Conservation (phyloP, 2,888 invertebrate genomes). For the Drosophila prostipennis region DNA sequence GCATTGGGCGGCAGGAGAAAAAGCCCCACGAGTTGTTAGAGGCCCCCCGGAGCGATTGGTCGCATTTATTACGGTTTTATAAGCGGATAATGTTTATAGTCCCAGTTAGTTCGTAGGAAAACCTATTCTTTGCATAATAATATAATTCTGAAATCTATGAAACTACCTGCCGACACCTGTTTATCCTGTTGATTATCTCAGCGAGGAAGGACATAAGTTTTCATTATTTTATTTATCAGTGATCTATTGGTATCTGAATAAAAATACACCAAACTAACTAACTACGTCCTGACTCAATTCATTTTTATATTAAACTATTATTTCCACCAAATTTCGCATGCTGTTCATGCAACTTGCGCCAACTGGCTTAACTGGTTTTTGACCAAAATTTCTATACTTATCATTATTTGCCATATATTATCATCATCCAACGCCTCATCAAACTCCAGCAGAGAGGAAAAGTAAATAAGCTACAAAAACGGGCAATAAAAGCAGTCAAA, state of each 20-base stretch:
- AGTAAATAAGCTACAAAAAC: slow-evolving; percentile 18
- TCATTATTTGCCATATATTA: slow-evolving; percentile 43
- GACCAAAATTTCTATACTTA: slow-evolving; percentile 39
- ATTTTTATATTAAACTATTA: background rate
- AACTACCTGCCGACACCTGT: background rate
- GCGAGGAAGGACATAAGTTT: background rate
- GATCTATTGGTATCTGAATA: background rate
- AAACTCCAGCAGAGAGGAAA: slow-evolving; percentile 15
- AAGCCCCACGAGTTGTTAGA: slow-evolving; percentile 1
- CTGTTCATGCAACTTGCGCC: slow-evolving; percentile 5
- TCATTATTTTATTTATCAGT: too few relatives aligned
- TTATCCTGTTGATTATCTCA: background rate
- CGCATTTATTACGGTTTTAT: slow-evolving; percentile 8
- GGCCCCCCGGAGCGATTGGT: slow-evolving; percentile 24
- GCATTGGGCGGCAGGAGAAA: slow-evolving; percentile 1
- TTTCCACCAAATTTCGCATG: slow-evolving; percentile 3
- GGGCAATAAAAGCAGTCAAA: slow-evolving; percentile 12
- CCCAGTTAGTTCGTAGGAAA: background rate
- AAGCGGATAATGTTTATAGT: background rate
- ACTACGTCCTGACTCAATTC: background rate
- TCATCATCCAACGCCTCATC: slow-evolving; percentile 36
- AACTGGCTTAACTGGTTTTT: slow-evolving; percentile 38
- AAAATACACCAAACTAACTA: background rate
- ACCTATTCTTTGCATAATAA: background rate
- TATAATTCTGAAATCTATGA: background rate